Evolutionary conservation across 2,888 invertebrate species (phyloP), one percentile per base, ranked within the genome.

Genomic region (Lypha dubia): DNA sequence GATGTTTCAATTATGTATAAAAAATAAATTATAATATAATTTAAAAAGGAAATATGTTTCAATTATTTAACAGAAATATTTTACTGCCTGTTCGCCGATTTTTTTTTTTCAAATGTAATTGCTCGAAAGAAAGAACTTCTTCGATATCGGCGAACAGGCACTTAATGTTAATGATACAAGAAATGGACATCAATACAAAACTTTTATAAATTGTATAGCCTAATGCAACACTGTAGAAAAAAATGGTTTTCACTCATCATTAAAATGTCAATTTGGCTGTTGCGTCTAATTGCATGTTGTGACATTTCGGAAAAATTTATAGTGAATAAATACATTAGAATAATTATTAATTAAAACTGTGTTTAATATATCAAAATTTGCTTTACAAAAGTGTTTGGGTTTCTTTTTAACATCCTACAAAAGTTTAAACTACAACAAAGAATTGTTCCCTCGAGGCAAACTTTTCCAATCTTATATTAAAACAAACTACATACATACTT

Each of bases 271-370:
- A 56, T 32, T 46, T 15, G 3, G 17, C 3, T 68, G 15, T 51
- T 70, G 75, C 81, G 75, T 70, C 70, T 24, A 20, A 41, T 60
- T 65, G 17, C 24, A 44, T 83, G 67, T 73, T 79, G 32, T 79
- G 62, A 79, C 53, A 17, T 67, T 68, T 58, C 2, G 9, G 20
- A 80, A 73, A 65, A 67, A 80, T 65, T 15, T 28, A 38, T 32
- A 67, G 5, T 44, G 41, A 38, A n/a, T 38, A 22, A 8, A 35
- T 38, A 6, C 20, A 20, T 60, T 38, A 8, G 24, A 51, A 53
- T 13, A 53, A 53, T 24, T 24, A 1, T 56, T 32, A 11, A 53
- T 1, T 24, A 53, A 53, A 53, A 22, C 15, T 24, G 22, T 8
- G 7, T 28, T 56, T 56, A n/a, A 28, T 56, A 3, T 24, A 24